Base-by-base conservation (phyloP, 2,888 invertebrate species). In the Yponomeuta sedellus region DNA sequence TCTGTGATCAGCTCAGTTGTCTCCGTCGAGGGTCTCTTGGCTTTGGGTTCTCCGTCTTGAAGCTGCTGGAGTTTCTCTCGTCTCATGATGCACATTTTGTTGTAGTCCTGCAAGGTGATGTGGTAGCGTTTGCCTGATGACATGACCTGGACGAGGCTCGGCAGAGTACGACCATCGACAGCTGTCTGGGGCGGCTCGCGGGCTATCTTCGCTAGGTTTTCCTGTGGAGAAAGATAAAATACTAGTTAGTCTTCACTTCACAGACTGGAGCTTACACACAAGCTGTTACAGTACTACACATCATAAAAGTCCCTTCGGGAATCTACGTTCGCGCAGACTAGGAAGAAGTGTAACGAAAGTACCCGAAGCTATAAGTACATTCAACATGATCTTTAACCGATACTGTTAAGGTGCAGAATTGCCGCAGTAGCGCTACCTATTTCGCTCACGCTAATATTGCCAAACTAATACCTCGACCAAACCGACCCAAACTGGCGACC, bases 111-210 rank as follows among this genome's bases (percentile, higher is more conserved):
- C 52, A 96, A 92, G 3, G 95, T 95, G 73, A 96, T 94, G 78
- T 96, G 95, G 81, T 94, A 96, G 0, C 96, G 94, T 75, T 94
- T 94, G n/a, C 96, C 96, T 0, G 95, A 94, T 0, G 95, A 94
- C 77, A 95, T 94, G 0, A 95, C 95, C 75, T 95, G 94, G n/a
- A 95, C 94, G 25, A 95, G 85, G 67, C 94, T 94, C 4, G 93
- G 93, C 70, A 94, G 81, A 59, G 88, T 88, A 64, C 92, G 91
- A 0, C 92, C 94, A 75, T 93, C 93, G 1, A 91, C 93, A 0
- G 92, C 94, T 71, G 92, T 85, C 72, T 93, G 93, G 0, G 92
- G 85, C 1, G 91, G 88, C 70, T 92, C 92, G 1, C 86, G 82
- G 1, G 84, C 83, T 10, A 86, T 88, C 67, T 74, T 81, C 0